Base-by-base conservation (phyloP, 2,113 vertebrate species). In the Lagenorhynchus albirostris region DNA sequence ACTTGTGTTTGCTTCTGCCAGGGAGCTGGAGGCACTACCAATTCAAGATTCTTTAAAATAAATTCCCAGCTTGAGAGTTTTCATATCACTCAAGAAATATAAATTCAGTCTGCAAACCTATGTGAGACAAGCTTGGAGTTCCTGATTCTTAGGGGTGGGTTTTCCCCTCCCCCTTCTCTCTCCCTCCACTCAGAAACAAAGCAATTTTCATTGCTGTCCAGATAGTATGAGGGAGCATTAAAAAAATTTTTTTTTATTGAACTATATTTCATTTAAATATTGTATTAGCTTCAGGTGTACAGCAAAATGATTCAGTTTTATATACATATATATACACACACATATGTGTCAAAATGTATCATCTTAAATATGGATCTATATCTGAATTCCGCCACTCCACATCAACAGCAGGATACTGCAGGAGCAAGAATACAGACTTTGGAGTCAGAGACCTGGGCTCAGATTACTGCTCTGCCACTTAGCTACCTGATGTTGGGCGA, bases 251-350 rank as follows among this genome's bases (percentile, higher is more conserved):
- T 47, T 17, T n/a, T n/a, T 53, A 79, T 50, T 55, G 47, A 79
- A n/a, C 47, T 79, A 8, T 7, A 79, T 6, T 53, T 79, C 1
- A n/a, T 23, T 53, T 79, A n/a, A 79, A 53, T 53, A n/a, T 12
- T 79, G 47, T 33, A 13, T 53, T 55, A 53, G 53, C n/a, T 79
- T 79, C 21, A 53, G 47, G 31, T 53, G 18, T n/a, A 53, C 6
- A 23, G 3, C 76, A 55, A 79, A 23, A 17, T n/a, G 76, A 79
- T 79, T 53, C 18, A 53, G 47, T 79, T n/a, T 53, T 3, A 8
- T 1, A 73, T 0, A 74, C 2, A 76, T 1, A 47, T 4, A 44
- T 3, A 10, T 14, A 31, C 2, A 26, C 6, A 62, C 60, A 62
- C 60, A 62, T 0, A 62, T 1, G 8, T 11, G 58, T 89, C 44